Base-by-base conservation (phyloP, 2,113 vertebrate species). In the Polyodon spathula region DNA sequence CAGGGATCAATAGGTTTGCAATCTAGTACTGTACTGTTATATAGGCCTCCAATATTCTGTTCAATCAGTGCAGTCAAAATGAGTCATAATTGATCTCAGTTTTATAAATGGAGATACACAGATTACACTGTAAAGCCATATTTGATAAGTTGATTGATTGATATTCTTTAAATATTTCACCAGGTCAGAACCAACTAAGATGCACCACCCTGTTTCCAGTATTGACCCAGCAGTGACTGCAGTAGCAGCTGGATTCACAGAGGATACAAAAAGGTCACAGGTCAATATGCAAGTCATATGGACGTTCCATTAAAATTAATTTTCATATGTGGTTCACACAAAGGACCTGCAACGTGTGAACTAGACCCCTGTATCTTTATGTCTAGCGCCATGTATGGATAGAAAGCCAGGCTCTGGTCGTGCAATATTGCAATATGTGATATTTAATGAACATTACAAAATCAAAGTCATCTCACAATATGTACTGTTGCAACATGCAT, bases 261-360 rank as follows among this genome's bases (percentile, higher is more conserved):
- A n/a, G n/a, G n/a, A n/a, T n/a, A n/a, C n/a, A n/a, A n/a, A n/a
- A 12, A 12, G 46, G 46, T 50, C 46, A 50, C 4, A 5, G 46
- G 46, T n/a, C 46, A 50, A 50, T 50, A 7, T 50, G 6, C 46
- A 50, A 5, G 11, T 50, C 46, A 5, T 14, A 50, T 14, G 46
- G 11, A 7, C 7, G n/a, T 5, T 5, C n/a, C 56, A 38, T 56
- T 63, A 63, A 63, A 63, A 63, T n/a, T n/a, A n/a, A n/a, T n/a
- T n/a, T n/a, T n/a, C n/a, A n/a, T n/a, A 27, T 27, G 27, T 27
- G 27, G 27, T 1, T 27, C n/a, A n/a, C 27, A 27, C 27, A 27
- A 1, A 27, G 3, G 27, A 27, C 27, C 3, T 27, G 27, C 27
- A 27, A 27, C 3, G 27, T 27, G 27, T 27, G 27, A 27, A 27